Base-by-base conservation (phyloP, 37 sponge, comb jelly and placozoan genomes). In the Theonella swinhoei region DNA sequence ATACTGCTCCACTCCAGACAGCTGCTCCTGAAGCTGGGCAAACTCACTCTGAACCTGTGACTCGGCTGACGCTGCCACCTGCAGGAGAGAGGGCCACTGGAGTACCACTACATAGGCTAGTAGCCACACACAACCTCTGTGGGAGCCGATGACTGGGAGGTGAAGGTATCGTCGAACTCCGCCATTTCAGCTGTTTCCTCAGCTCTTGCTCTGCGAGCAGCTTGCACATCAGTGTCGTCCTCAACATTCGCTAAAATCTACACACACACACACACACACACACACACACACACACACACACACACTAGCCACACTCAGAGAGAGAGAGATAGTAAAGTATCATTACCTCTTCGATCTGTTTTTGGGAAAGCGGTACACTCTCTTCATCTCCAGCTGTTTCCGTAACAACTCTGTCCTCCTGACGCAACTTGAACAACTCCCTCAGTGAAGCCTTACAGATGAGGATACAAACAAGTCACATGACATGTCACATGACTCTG, bases 111-210 rank as follows among this genome's bases (percentile, higher is more conserved):
- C n/a, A n/a, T n/a, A n/a, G n/a, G n/a, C n/a, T n/a, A n/a, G n/a
- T n/a, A n/a, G n/a, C n/a, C n/a, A n/a, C n/a, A n/a, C n/a, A n/a
- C n/a, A n/a, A 14, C 54, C 7, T 14, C 54, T 7, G 54, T 14
- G 54, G 54, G 7, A 14, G 54, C 14, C 11, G 19, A 2, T 2
- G 30, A 39, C 35, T 75, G 85, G 26, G 80, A 37, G 38, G 37
- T 63, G 35, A 85, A 95, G 68, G 29, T 70, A 64, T 97, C 98
- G 81, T 92, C 91, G 87, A 97, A 97, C 39, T 97, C 98, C 24
- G 96, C 94, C 80, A 83, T 85, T 61, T 97, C 98, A 37, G 97
- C 96, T 17, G 76, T 72, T 64, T 97, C 93, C 80, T 97, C 98
- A 14, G 91, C 91, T 26, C 72, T 85, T 20, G 98, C 98, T 61